phyloP scores from a whole-genome alignment of 1,140 invertebrate species.

The Hetaerina americana region DNA sequence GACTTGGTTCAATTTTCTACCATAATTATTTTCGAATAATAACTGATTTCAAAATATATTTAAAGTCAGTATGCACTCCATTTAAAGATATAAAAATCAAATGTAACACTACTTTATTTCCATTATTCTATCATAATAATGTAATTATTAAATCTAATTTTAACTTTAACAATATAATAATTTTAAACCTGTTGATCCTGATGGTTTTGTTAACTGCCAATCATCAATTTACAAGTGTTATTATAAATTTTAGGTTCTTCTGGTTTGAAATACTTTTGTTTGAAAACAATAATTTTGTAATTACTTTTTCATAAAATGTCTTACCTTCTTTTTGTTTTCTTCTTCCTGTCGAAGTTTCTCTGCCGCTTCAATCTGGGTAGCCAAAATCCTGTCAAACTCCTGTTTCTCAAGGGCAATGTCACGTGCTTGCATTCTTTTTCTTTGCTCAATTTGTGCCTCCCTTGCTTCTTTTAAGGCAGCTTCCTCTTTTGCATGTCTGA shows the following conservation, averaged over 20 bases:
- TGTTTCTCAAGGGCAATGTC: conserved; percentile 43
- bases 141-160: background rate
- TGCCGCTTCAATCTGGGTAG: background rate
- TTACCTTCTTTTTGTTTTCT: background rate
- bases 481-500: conserved; percentile 19
- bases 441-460: conserved; percentile 34
- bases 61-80: no score
- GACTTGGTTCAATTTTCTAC: no score
- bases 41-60: no score
- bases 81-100: no score
- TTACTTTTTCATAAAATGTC: conserved; percentile 23
- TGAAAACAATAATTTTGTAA: background rate
- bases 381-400: conserved; percentile 21
- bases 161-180: background rate
- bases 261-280: background rate
- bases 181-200: background rate
- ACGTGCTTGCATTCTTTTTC: conserved; percentile 38
- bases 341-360: background rate
- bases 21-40: no score
- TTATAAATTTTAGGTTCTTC: background rate
- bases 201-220: no score
- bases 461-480: conserved; percentile 27
- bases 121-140: background rate
- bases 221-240: background rate
- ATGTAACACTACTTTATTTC: no score